Percentiles rank a stretch among this genome's conserved stretches.
Evolutionary conservation across 2,888 invertebrate genomes (phyloP).

Genomic region (Drosophila mimica): DNA sequence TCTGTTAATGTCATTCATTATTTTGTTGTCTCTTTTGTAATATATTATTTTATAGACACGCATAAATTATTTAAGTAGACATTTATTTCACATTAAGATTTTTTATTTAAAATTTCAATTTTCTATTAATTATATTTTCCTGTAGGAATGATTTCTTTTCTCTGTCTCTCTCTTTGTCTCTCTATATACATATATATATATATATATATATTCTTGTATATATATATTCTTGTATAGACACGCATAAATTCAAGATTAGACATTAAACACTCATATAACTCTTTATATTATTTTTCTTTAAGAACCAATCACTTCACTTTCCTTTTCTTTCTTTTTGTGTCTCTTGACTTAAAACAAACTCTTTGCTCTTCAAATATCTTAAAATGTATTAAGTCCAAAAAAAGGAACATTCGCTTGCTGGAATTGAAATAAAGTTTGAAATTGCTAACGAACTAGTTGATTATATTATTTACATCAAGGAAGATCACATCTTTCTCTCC

Average conservation of each 20-base stretch:
- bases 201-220: not conserved
- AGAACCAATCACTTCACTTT: slow-evolving; percentile 3
- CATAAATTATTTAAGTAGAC: not conserved
- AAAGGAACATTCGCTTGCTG: not conserved
- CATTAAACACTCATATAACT: not conserved
- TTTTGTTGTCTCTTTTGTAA: not conserved
- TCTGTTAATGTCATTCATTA: not conserved
- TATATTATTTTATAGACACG: not conserved
- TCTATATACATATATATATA: not conserved
- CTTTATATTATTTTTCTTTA: not conserved
- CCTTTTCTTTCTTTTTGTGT: not conserved
- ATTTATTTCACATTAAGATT: not conserved
- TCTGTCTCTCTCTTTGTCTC: not conserved
- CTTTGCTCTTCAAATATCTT: not conserved
- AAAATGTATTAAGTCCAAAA: no score
- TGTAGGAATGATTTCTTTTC: not conserved
- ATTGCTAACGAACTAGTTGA: not conserved
- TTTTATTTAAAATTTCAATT: not conserved
- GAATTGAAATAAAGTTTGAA: not conserved
- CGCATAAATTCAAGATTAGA: not conserved
- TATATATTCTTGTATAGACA: not conserved
- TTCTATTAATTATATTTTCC: not conserved
- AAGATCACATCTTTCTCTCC: not conserved
- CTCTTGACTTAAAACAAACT: not conserved
- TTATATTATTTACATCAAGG: not conserved